phyloP scores from a whole-genome alignment of 2,113 vertebrate genomes.

The Hiodon alosoides region DNA sequence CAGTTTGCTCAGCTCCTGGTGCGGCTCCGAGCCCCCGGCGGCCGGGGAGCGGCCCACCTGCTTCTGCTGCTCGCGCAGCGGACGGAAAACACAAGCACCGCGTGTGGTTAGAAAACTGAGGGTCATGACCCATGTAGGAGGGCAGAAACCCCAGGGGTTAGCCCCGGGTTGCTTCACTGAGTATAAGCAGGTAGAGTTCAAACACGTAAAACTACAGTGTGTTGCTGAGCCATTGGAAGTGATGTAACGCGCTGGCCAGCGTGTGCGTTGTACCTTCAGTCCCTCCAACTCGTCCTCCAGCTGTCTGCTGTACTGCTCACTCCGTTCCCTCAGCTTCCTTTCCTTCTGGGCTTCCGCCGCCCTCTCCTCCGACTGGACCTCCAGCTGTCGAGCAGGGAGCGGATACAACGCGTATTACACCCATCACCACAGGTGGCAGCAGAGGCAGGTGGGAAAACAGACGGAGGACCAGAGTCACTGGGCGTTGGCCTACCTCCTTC shows the following conservation, averaged over 20 bases:
- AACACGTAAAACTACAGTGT: no score
- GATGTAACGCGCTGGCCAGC: neutral
- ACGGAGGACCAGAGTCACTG: no score
- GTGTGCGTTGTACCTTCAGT: conserved; percentile 69
- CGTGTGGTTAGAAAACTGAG: neutral
- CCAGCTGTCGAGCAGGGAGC: conserved; percentile 64
- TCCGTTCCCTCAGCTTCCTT: conserved; percentile 86
- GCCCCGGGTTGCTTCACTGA: no score
- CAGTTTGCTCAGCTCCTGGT: conserved; percentile 82
- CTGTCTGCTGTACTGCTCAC: conserved; percentile 86
- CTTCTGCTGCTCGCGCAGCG: conserved; percentile 61
- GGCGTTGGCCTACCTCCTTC: conserved; percentile 82
- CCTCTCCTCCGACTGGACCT: conserved; percentile 80
- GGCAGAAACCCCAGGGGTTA: neutral
- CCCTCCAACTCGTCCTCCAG: conserved; percentile 90
- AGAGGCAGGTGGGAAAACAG: no score
- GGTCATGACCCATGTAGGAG: neutral
- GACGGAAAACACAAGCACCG: no score
- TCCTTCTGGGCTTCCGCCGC: conserved; percentile 86
- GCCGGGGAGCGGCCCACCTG: conserved; percentile 75
- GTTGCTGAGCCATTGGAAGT: neutral
- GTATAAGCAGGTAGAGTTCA: no score
- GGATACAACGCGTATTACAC: no score
- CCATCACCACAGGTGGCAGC: no score
- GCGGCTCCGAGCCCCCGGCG: conserved; percentile 72